A percentile compares a stretch with the other conserved stretches of the same genome.
Conservation (phyloP, 2,888 invertebrate species). For the Tetrapedia diversipes region DNA sequence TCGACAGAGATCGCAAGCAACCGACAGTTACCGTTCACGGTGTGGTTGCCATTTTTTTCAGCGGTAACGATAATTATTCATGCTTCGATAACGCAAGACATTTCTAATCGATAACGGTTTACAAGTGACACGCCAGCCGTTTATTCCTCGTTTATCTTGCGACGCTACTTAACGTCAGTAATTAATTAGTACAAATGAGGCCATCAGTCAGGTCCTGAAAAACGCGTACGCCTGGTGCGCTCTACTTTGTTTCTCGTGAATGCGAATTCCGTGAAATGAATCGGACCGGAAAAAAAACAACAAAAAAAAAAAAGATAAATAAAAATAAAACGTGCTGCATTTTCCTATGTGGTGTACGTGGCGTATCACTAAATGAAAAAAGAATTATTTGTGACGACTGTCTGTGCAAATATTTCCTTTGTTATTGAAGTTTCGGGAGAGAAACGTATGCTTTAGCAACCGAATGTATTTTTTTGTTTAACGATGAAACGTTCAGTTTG, state of each 20-base stretch:
- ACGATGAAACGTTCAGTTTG: too few species aligned
- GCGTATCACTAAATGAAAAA: too few species aligned
- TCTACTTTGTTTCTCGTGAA: constrained; percentile 6
- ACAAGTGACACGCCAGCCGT: constrained; percentile 19
- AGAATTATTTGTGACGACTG: too few species aligned
- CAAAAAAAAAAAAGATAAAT: background rate
- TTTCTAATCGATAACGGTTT: constrained; percentile 28
- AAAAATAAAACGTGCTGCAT: too few species aligned
- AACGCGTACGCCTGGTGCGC: constrained; percentile 13
- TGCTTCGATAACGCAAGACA: constrained; percentile 16
- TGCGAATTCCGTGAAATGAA: background rate
- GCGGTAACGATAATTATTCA: constrained; percentile 24
- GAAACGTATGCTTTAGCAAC: too few species aligned
- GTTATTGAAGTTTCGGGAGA: too few species aligned
- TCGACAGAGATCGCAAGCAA: too few species aligned
- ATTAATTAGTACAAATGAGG: constrained; percentile 47
- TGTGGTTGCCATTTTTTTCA: too few species aligned
- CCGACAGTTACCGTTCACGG: too few species aligned
- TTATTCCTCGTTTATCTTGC: constrained; percentile 43
- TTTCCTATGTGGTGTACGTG: too few species aligned
- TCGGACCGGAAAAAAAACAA: background rate
- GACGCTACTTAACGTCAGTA: constrained; percentile 36
- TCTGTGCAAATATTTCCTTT: too few species aligned
- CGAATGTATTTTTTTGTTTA: too few species aligned
- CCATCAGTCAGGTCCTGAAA: constrained; percentile 23